Evolutionary conservation across 2,888 invertebrate genomes (phyloP), one percentile per base, ranked within the genome.

Genomic region (Lymantria monacha): DNA sequence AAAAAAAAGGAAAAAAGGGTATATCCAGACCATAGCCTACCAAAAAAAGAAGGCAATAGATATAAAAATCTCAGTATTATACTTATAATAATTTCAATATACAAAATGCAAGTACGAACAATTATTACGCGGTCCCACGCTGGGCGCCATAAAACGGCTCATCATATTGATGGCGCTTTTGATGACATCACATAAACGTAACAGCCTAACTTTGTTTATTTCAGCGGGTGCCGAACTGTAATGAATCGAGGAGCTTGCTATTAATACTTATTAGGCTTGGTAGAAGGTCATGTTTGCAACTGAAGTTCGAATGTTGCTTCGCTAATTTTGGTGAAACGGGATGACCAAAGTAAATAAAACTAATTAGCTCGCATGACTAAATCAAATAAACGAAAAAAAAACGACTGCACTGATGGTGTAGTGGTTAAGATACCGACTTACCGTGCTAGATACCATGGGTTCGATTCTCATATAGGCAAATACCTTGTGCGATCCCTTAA

Each of bases 121-220:
- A 41, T 41, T 13, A 41, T 13, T 9, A 14, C 41, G 41, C 41
- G 58, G 67, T 61, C 74, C 72, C 75, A 71, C 70, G 74, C 67
- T 63, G 74, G 69, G 66, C 59, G 66, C 64, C 69, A 66, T 72
- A 68, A 72, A 61, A 61, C 51, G 49, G 51, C 61, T 61, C 74
- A 65, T 74, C 69, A 69, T 69, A 72, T 69, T 74, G 69, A 72
- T 70, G 70, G 63, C 55, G 62, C 67, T 81, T 79, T 75, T 78
- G 76, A 81, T 78, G 76, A 65, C 67, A 66, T 54, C 76, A 66
- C 77, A 79, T 81, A 79, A 82, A 79, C 59, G 52, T 74, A 71
- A 72, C 73, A 67, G 50, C 55, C 59, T 59, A 72, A 77, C 69
- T 76, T 77, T 76, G 76, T 79, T 79, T 76, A 77, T 79, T 66